Percentiles rank a stretch among this genome's conserved stretches.
Conservation (phyloP, 2,888 invertebrate genomes). For the Tetropium fuscum region DNA sequence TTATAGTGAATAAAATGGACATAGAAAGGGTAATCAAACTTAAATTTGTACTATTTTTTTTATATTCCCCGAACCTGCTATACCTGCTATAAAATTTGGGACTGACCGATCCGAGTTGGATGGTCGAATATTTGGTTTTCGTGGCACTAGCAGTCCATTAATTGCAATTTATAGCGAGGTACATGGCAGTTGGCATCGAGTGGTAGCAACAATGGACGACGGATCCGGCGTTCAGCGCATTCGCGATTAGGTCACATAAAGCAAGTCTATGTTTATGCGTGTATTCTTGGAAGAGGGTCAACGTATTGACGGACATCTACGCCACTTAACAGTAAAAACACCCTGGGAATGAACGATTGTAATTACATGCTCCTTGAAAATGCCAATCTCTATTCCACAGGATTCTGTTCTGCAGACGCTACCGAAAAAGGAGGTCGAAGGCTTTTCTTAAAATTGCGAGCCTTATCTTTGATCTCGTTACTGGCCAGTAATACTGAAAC, state of each 20-base stretch:
- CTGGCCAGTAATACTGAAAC: too few relatives aligned
- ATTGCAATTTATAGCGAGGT: conserved; percentile 18
- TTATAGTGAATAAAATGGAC: too few relatives aligned
- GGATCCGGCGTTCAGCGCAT: conserved; percentile 46
- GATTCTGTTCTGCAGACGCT: background rate
- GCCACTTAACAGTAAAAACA: conserved; percentile 24
- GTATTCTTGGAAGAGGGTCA: conserved; percentile 50
- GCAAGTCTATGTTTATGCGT: conserved; percentile 45
- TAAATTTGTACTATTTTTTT: too few relatives aligned
- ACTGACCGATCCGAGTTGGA: too few relatives aligned
- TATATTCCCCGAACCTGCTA: too few relatives aligned
- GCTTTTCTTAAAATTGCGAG: conserved; percentile 5
- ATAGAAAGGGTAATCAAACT: too few relatives aligned
- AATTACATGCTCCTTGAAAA: conserved; percentile 9
- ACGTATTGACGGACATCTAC: conserved; percentile 41
- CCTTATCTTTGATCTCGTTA: conserved; percentile 3
- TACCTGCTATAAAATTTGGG: background rate
- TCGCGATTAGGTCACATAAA: conserved; percentile 52
- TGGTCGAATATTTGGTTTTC: conserved; percentile 1
- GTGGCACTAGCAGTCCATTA: background rate
- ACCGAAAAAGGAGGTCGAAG: conserved; percentile 14
- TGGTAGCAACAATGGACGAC: conserved; percentile 40
- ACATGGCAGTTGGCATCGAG: conserved; percentile 34
- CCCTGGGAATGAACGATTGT: conserved; percentile 27
- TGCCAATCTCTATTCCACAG: background rate